Conservation (phyloP, 2,113 vertebrate genomes). For the Brachirus orientalis region DNA sequence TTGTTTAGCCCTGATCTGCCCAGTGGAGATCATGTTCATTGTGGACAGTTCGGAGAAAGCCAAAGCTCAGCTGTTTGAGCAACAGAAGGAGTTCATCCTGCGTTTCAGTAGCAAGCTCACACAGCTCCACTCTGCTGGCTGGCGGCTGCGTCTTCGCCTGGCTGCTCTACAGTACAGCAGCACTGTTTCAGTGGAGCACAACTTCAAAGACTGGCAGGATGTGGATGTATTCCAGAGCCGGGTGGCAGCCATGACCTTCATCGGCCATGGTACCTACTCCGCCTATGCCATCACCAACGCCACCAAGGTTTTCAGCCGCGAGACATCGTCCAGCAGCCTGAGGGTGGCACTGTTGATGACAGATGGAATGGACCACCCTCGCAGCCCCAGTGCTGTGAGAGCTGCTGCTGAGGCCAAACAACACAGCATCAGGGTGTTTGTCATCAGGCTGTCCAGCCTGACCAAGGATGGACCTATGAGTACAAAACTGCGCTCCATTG, state of each 20-base stretch:
- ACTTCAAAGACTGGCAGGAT: constrained; percentile 88
- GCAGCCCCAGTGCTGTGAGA: constrained; percentile 81
- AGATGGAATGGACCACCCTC: constrained; percentile 88
- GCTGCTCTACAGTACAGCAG: constrained; percentile 91
- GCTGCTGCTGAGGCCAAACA: constrained; percentile 83
- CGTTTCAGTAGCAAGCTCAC: constrained; percentile 81
- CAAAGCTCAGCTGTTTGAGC: constrained; percentile 80
- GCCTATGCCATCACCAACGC: constrained; percentile 88
- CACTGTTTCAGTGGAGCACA: constrained; percentile 83
- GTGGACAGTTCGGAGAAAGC: constrained; percentile 92
- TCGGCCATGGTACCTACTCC: constrained; percentile 88
- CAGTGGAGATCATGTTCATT: constrained; percentile 87
- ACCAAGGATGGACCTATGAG: constrained; percentile 63
- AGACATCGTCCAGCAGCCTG: constrained; percentile 78
- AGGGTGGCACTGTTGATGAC: constrained; percentile 87
- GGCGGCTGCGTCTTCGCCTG: constrained; percentile 80
- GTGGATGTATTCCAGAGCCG: constrained; percentile 84
- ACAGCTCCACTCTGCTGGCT: constrained; percentile 71
- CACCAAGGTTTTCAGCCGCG: constrained; percentile 84
- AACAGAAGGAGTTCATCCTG: constrained; percentile 85
- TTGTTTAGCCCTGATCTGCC: constrained; percentile 80
- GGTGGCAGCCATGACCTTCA: constrained; percentile 81
- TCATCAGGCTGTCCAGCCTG: constrained; percentile 79
- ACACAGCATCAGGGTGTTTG: constrained; percentile 84
- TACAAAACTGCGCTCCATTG: constrained; percentile 81